Conservation (phyloP, 1,140 invertebrate species). For the Trachelipus rathkii region DNA sequence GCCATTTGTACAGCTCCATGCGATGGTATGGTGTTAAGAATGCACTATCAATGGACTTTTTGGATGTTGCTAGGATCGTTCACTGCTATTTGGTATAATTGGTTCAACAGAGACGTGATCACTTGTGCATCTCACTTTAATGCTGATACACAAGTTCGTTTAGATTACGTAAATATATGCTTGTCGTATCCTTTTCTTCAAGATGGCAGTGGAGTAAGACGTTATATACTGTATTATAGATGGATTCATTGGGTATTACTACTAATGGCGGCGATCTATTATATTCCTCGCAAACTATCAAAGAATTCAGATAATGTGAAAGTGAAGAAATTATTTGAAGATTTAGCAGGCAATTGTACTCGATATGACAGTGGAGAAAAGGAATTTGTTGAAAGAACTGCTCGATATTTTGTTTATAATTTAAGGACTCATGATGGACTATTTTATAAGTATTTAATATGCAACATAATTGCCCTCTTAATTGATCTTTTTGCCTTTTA, state of each 20-base stretch:
- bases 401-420: constrained; percentile 25
- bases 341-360: constrained; percentile 10
- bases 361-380: constrained; percentile 25
- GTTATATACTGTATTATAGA: constrained; percentile 27
- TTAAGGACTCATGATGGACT: constrained; percentile 27
- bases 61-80: constrained; percentile 27
- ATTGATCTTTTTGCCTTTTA: constrained; percentile 23
- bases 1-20: constrained; percentile 29
- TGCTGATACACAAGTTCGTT: constrained; percentile 28
- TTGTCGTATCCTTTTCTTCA: constrained; percentile 23
- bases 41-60: constrained; percentile 32
- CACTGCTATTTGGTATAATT: constrained; percentile 26
- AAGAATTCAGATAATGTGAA: constrained; percentile 27
- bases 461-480: constrained; percentile 23
- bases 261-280: constrained; percentile 24
- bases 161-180: constrained; percentile 30
- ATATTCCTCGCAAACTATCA: constrained; percentile 24
- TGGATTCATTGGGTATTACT: constrained; percentile 27
- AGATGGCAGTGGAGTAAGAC: background rate
- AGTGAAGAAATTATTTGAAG: constrained; percentile 29
- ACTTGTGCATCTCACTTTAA: constrained; percentile 31
- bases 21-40: constrained; percentile 31
- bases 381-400: constrained; percentile 22
- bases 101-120: constrained; percentile 30
- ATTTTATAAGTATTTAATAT: constrained; percentile 26